Percentiles rank a stretch among this genome's conserved stretches.
Evolutionary conservation across 2,888 invertebrate genomes (phyloP).

Genomic region (Clitarchus hookeri): DNA sequence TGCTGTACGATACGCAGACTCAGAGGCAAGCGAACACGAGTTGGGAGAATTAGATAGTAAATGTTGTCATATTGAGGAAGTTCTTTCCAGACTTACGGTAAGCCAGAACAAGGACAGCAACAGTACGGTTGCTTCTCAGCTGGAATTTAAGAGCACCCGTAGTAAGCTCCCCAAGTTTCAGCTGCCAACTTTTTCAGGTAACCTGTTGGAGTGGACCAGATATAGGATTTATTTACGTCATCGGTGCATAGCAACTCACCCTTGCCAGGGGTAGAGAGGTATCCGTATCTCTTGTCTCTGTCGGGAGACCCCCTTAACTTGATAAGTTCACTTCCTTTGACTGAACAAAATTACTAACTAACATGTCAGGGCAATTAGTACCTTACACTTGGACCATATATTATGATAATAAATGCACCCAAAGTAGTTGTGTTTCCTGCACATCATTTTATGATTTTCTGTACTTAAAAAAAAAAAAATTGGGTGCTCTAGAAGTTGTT

Average conservation of each 20-base stretch:
- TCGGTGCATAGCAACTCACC: neutral
- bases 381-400: neutral
- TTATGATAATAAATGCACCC: neutral
- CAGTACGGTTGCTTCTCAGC: no score
- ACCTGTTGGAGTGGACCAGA: neutral
- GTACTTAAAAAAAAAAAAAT: neutral
- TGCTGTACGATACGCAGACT: no score
- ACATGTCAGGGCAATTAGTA: neutral
- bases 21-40: no score
- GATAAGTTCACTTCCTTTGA: neutral
- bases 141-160: no score
- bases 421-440: neutral
- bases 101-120: no score
- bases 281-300: neutral
- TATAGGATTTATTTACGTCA: no score
- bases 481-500: neutral
- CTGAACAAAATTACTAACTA: neutral
- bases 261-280: neutral
- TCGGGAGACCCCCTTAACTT: neutral
- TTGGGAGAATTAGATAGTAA: no score
- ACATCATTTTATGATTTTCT: neutral
- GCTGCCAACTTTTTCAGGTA: no score
- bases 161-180: no score
- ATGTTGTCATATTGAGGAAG: no score
- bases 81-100: no score